Base-by-base conservation (phyloP, 2,797 vertebrate genomes). In the Loris lydekkerianus region DNA sequence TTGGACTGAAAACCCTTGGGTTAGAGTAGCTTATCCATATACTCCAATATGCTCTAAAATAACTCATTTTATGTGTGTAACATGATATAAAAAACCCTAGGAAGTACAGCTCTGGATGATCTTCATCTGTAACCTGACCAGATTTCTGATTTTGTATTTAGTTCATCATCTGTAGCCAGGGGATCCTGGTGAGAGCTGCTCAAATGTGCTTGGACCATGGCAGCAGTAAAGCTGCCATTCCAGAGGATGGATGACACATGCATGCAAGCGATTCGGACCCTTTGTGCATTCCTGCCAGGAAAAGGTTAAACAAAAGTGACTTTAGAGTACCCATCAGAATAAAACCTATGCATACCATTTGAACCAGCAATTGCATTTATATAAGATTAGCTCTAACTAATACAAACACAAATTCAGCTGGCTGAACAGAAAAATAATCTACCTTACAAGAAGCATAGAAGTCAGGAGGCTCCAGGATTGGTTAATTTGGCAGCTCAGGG, bases 91-190 rank as follows among this genome's bases (percentile, higher is more conserved):
- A 78, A 82, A 84, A 58, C 29, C 8, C 67, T 63, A 70, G 72
- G 81, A 82, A 84, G 78, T 34, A 34, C 3, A 88, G 49, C 46
- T 61, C 31, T 75, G 75, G 60, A 37, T 43, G 43, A 65, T 77
- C 72, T 88, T 43, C 37, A 73, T 80, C 60, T 87, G 94, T 61
- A 75, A 34, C 65, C 29, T 65, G 27, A 29, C 40, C n/a, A 37
- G 75, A 84, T 73, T 90, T 94, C 91, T 91, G 89, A 58, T 75
- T 80, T 90, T 80, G 61, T 93, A 25, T 91, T 96, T 83, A 91
- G 88, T 56, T 80, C 37, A 70, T 78, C 65, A 70, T 78, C 49
- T 34, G 43, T 72, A 72, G 37, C 34, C 63, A 60, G 40, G 49
- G 58, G 25, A 18, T 34, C 56, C 75, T 37, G 58, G 91, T 65